Evolutionary conservation across 2,113 vertebrate genomes (phyloP), one percentile per base, ranked within the genome.

Genomic region (Puffinus mauretanicus): DNA sequence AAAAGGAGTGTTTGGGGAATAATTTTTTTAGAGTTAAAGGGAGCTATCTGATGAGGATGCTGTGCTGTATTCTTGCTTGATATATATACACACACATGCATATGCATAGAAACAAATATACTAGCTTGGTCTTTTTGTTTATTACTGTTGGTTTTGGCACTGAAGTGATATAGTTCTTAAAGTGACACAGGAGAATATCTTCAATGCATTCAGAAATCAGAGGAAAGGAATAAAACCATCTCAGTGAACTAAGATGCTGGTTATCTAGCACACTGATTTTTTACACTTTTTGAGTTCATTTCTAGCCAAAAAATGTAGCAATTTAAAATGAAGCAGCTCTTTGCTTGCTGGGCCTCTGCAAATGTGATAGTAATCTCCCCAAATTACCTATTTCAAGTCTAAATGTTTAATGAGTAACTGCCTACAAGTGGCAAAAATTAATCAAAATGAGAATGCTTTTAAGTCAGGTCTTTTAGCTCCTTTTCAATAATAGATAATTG

Each of bases 401-500:
- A 83, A 95, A 86, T 93, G 32, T 87, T 91, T 94, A 85, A 92
- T 91, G 66, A 93, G 29, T 64, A 71, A 29, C 42, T 94, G 49
- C 70, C 70, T 90, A 30, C n/a, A 62, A 91, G 78, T 85, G 70
- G 64, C 58, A 73, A 88, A 93, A 95, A 76, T 77, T 87, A 94
- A 85, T 93, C 58, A 82, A 94, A 82, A 70, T 62, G 22, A 82
- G 66, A 85, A 76, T 90, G 78, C 90, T 95, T 95, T 93, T 72
- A 91, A 91, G 70, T 57, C 47, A 32, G 1, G 0, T 51, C 61
- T 85, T 82, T 65, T 72, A n/a, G 30, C 49, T 79, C n/a, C 42
- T 90, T 93, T 89, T 95, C 90, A 91, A 65, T 85, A 87, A 79
- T 76, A 82, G 62, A 72, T 80, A 94, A 72, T 85, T 85, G 91